A percentile compares a stretch with the other conserved stretches of the same genome.
Conservation (phyloP, 2,113 vertebrate genomes). For the Spheniscus mendiculus region DNA sequence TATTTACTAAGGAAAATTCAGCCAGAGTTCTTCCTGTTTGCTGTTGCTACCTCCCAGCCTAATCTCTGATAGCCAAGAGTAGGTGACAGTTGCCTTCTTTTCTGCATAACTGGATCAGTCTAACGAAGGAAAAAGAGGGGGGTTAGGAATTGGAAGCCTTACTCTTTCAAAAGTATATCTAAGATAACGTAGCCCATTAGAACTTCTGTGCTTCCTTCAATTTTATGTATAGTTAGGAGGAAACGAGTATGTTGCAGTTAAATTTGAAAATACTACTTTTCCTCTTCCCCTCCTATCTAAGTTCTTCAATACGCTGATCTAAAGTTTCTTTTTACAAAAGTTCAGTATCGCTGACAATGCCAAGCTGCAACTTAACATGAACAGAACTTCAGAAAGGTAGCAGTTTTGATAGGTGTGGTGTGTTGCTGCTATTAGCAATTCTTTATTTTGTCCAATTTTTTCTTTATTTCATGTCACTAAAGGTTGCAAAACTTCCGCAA, state of each 20-base stretch:
- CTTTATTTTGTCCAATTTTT: not conserved
- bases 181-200: not conserved
- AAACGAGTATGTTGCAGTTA: not conserved
- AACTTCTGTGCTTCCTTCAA: not conserved
- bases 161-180: not conserved
- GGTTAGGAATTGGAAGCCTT: not conserved
- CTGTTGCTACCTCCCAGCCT: not conserved
- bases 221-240: not conserved
- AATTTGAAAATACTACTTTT: not conserved
- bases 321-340: not conserved
- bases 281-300: not conserved
- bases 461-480: not conserved
- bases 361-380: not conserved
- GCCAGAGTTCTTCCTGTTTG: not conserved
- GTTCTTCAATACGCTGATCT: not conserved
- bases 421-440: not conserved
- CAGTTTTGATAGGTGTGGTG: not conserved
- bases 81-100: not conserved
- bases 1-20: not conserved
- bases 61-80: not conserved
- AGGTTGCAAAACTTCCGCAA: constrained; percentile 88
- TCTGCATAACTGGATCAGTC: not conserved
- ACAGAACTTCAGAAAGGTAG: not conserved
- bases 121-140: not conserved
- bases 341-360: not conserved